Conservation (phyloP, 2,888 invertebrate genomes). For the Diaperis boleti region DNA sequence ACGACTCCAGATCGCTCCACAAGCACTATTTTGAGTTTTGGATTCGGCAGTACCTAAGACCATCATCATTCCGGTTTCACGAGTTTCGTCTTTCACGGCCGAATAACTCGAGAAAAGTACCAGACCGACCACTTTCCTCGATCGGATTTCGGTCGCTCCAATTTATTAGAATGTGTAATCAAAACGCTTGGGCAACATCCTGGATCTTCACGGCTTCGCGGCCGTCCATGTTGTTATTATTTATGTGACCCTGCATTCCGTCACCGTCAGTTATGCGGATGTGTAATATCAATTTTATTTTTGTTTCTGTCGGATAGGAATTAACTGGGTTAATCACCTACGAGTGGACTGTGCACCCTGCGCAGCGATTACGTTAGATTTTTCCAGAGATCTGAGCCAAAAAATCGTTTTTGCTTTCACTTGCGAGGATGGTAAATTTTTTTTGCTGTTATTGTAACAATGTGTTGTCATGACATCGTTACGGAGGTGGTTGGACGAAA, state of each 20-base stretch:
- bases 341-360: neutral
- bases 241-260: slow-evolving; percentile 27
- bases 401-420: slow-evolving; percentile 28
- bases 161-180: slow-evolving; percentile 13
- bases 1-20: slow-evolving; percentile 9
- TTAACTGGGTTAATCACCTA: slow-evolving; percentile 22
- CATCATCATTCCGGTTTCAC: slow-evolving; percentile 20
- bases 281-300: slow-evolving; percentile 30
- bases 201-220: slow-evolving; percentile 28
- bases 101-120: slow-evolving; percentile 21
- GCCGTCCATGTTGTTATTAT: slow-evolving; percentile 26
- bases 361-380: neutral
- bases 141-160: slow-evolving; percentile 3
- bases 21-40: neutral
- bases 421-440: slow-evolving; percentile 17
- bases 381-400: neutral
- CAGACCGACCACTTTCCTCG: no score
- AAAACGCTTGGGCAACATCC: slow-evolving; percentile 26
- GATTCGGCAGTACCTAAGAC: slow-evolving; percentile 1
- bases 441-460: slow-evolving; percentile 38
- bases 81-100: slow-evolving; percentile 2
- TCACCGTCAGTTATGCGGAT: slow-evolving; percentile 33
- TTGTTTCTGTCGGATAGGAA: slow-evolving; percentile 5
- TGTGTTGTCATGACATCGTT: slow-evolving; percentile 35
- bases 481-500: slow-evolving; percentile 39